Base-by-base conservation (phyloP, 2,797 vertebrate species). In the Enteromius thamalakanensis region DNA sequence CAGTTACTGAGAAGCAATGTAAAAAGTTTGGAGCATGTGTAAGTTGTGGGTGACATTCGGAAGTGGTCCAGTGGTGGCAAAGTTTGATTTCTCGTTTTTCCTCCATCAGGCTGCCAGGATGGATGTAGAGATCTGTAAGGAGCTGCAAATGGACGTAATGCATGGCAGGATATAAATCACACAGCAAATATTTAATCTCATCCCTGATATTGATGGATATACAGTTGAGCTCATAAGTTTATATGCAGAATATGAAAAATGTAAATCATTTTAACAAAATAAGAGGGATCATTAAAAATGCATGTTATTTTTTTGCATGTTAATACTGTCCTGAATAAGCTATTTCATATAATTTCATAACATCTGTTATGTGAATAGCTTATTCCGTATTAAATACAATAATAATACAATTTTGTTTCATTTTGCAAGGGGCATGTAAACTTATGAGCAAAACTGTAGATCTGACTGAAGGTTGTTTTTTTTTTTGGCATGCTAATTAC, bases 101-200 rank as follows among this genome's bases (percentile, higher is more conserved):
- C 9, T 49, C 19, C 4, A 17, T 58, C 37, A 80, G 79, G 68
- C 79, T 58, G 79, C 34, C 34, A 15, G 53, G 53, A 71, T 71
- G 4, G 79, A 88, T 76, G 58, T 79, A 8, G 45, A 74, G 29
- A 78, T 88, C 32, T 88, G 83, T 55, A 82, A 81, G 42, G 64
- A 81, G 15, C 82, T 90, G 3, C 88, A 90, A 37, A 81, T 32
- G 74, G 83, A 87, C 42, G 51, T 87, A 51, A 40, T 34, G 9
- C 65, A 76, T 15, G 40, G 83, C 40, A 79, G 69, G 53, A 82
- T 86, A 11, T 87, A 72, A 79, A 67, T 12, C 42, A 71, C 68
- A 47, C 14, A 68, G 10, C 4, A 12, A 70, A 26, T 15, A 6
- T 19, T 49, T 29, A 19, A 51, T 21, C 26, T 21, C 47, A 32